A percentile compares a stretch with the other conserved stretches of the same genome.
phyloP scores from a whole-genome alignment of 2,888 invertebrate species.

The Prosapia bicincta region DNA sequence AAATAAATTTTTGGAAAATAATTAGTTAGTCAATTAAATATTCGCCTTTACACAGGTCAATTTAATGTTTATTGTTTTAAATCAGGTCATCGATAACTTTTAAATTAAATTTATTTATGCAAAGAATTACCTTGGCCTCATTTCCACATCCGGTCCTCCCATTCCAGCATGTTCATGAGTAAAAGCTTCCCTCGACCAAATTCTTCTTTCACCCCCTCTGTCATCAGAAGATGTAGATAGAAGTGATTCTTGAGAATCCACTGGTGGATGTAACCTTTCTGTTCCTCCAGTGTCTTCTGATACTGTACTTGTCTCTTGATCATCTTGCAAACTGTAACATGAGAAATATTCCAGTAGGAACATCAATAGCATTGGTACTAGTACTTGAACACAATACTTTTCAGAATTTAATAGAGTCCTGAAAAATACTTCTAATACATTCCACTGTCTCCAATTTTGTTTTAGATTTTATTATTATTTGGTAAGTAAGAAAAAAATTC shows the following conservation, averaged over 20 bases:
- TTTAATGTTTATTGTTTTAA: too few relatives aligned
- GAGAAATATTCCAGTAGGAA: too few relatives aligned
- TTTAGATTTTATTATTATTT: too few relatives aligned
- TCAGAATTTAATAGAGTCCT: too few relatives aligned
- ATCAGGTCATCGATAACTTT: too few relatives aligned
- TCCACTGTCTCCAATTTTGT: too few relatives aligned
- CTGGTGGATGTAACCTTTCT: not conserved
- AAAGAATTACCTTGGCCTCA: conserved; percentile 49
- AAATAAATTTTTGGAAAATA: too few relatives aligned
- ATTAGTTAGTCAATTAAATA: too few relatives aligned
- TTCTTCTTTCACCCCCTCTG: conserved; percentile 48
- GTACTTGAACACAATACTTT: too few relatives aligned
- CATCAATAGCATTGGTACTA: too few relatives aligned
- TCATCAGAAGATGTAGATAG: conserved; percentile 2
- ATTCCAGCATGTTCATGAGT: conserved; percentile 69
- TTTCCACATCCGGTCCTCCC: conserved; percentile 54
- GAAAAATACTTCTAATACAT: too few relatives aligned
- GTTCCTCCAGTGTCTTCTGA: conserved; percentile 13
- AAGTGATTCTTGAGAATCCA: conserved; percentile 16
- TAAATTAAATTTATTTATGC: not conserved
- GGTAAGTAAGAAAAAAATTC: too few relatives aligned
- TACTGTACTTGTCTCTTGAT: conserved; percentile 28
- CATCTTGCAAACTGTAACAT: conserved; percentile 28
- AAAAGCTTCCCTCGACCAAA: conserved; percentile 73
- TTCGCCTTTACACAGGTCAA: not conserved